Conservation (phyloP, 2,888 invertebrate genomes). For the Drosophila buzzatii region DNA sequence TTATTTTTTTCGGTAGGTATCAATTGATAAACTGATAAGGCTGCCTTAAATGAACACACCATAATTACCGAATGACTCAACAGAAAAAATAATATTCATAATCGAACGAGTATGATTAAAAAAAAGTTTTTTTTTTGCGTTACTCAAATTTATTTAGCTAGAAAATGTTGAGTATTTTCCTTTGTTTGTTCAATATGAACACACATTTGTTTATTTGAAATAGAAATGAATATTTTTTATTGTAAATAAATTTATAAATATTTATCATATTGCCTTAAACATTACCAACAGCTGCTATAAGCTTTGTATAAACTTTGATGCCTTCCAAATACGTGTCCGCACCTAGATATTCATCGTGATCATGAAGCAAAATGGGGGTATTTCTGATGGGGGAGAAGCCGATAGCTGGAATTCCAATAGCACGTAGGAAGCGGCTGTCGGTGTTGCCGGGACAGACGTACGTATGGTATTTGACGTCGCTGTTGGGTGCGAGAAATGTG, state of each 20-base stretch:
- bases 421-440: conserved; percentile 93
- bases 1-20: conserved; percentile 15
- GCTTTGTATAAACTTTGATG: conserved; percentile 89
- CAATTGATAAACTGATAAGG: conserved; percentile 47
- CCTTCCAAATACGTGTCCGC: conserved; percentile 92
- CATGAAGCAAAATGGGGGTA: conserved; percentile 94
- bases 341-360: conserved; percentile 94
- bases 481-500: not conserved
- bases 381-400: conserved; percentile 97
- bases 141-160: conserved; percentile 6
- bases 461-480: conserved; percentile 86
- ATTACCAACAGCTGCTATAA: conserved; percentile 77
- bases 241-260: not conserved
- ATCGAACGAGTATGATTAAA: conserved; percentile 17
- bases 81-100: conserved; percentile 6
- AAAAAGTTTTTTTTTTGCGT: not conserved
- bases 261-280: conserved; percentile 24
- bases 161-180: conserved; percentile 8
- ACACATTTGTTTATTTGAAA: not conserved
- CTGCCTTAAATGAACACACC: conserved; percentile 20
- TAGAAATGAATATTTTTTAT: not conserved
- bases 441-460: conserved; percentile 96
- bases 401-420: conserved; percentile 92
- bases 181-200: not conserved
- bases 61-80: conserved; percentile 42